These are phyloP conservation scores for Dendrocincla tyrannina DNA, from an alignment of 2,797 vertebrate genomes.

Conservation along the genomic window DNA sequence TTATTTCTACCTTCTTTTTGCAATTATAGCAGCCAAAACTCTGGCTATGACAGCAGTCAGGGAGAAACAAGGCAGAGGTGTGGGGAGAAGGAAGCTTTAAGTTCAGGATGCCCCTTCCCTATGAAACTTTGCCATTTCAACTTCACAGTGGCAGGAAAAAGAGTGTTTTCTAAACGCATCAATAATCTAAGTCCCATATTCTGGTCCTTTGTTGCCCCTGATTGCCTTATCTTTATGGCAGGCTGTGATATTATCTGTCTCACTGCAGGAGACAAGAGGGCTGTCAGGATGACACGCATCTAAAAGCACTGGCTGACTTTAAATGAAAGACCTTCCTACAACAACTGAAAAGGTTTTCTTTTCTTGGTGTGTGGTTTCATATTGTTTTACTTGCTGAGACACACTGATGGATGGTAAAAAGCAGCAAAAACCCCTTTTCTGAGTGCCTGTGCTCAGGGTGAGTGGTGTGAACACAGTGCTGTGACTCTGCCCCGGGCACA, in stretches of 20 bases:
- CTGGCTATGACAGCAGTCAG: background rate
- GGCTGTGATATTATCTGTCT: conserved; percentile 65
- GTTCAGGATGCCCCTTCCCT: background rate
- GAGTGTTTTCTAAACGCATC: conserved; percentile 5
- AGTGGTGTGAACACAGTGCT: background rate
- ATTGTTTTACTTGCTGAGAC: background rate
- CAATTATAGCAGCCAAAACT: background rate
- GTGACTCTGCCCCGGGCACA: background rate
- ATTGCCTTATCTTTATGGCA: conserved; percentile 33
- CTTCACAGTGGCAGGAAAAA: background rate
- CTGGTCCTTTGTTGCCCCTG: background rate
- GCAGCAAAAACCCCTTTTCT: background rate
- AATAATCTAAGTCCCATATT: conserved; percentile 8
- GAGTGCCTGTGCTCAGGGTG: background rate
- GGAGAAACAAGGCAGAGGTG: background rate
- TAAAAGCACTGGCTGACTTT: conserved; percentile 44
- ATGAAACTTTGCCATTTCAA: background rate
- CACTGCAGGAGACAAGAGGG: conserved; percentile 43
- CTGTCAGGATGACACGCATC: conserved; percentile 43
- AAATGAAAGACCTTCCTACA: background rate
- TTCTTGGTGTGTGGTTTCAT: background rate
- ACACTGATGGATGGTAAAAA: background rate
- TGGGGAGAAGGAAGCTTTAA: background rate
- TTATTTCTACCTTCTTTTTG: background rate
- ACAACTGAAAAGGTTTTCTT: conserved; percentile 7